Evolutionary conservation across 2,888 invertebrate genomes (phyloP), one percentile per base, ranked within the genome.

Genomic region (Teleogryllus oceanicus): DNA sequence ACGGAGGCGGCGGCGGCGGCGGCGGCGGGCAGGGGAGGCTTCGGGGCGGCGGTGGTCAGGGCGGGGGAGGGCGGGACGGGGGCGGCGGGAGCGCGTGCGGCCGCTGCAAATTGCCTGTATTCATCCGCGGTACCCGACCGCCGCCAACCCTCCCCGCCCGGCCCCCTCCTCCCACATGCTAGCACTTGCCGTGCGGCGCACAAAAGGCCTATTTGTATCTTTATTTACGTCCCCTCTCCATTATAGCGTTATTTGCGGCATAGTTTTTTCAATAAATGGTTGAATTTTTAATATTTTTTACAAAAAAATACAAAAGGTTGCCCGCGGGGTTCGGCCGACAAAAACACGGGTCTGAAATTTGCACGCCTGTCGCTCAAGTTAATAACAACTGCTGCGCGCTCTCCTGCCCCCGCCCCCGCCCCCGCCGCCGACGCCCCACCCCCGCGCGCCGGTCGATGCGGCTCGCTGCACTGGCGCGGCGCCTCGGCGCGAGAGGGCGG

Each of bases 301-400:
- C 62, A 62, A 62, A 62, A 37, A 62, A 62, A 62, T n/a, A 62
- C 62, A 62, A 62, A 62, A 62, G 62, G 62, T 62, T 62, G 62
- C 62, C 62, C 16, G 62, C 62, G n/a, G 62, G 62, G 62, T 62
- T 62, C 37, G 62, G 62, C 62, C 62, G 62, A 62, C 62, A 62
- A 62, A 37, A 62, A 62, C 62, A 62, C 62, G 62, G 62, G 62
- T 62, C 62, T 62, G 62, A 62, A 62, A 62, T 62, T 62, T 62
- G 62, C 62, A 62, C 62, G 62, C 62, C 62, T 62, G 62, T 62
- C 62, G 62, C 62, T 62, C 62, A 62, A 62, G 62, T 62, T 62
- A 62, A 62, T 62, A 62, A 62, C 62, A 62, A 13, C 16, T 16
- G 62, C 62, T n/a, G 62, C 62, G 62, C 62, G 62, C 62, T 62